A percentile compares a stretch with the other conserved stretches of the same genome.
Evolutionary conservation across 92 coral and sea anemone species (phyloP).

Genomic region (Zoanthus sociatus): DNA sequence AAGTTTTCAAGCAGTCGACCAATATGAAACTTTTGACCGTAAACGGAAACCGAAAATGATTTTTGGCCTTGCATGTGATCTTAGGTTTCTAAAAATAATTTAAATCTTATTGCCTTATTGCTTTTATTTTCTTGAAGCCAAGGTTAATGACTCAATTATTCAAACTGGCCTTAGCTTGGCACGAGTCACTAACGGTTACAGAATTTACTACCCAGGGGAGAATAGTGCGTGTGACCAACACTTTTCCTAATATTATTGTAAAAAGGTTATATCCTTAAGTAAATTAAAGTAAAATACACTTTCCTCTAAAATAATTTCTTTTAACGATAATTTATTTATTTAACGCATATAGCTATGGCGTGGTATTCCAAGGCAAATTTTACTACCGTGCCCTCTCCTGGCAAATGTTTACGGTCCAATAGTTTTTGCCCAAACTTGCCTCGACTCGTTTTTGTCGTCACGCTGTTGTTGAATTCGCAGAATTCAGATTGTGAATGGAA

Average conservation of each 20-base stretch:
- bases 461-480: conserved; percentile 21
- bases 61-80: conserved; percentile 24
- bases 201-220: neutral
- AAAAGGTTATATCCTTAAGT: neutral
- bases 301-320: neutral
- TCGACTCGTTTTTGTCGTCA: conserved; percentile 16
- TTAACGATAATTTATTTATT: neutral
- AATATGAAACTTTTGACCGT: neutral
- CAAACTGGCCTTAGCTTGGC: conserved; percentile 29
- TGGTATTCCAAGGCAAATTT: neutral
- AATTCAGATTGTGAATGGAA: neutral
- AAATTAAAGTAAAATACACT: neutral
- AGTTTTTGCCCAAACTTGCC: conserved; percentile 26
- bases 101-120: neutral
- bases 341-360: too few species aligned
- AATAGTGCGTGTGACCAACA: neutral
- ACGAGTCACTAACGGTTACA: conserved; percentile 14
- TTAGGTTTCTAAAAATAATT: neutral
- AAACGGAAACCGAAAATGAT: neutral
- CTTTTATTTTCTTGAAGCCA: neutral
- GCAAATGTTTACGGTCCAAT: neutral
- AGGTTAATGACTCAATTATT: conserved; percentile 39
- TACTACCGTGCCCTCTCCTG: neutral
- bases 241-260: neutral
- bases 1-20: too few species aligned